phyloP scores from a whole-genome alignment of 2,113 vertebrate genomes.

The Microtus montanus region DNA sequence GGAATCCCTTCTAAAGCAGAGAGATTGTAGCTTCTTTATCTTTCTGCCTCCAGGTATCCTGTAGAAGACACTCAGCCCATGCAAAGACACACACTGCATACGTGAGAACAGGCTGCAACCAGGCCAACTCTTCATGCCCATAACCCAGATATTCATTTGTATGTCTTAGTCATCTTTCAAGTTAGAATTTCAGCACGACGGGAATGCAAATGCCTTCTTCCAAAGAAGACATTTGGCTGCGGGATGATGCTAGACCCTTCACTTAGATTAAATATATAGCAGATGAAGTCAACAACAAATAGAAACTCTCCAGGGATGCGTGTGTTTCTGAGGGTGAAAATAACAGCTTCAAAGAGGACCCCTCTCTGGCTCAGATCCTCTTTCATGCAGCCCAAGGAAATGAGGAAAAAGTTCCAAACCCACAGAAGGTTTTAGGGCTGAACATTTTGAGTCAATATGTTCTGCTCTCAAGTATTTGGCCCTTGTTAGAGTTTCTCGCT shows the following conservation, averaged over 20 bases:
- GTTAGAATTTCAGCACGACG: constrained; percentile 22
- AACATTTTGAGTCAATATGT: constrained; percentile 75
- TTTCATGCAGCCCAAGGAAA: constrained; percentile 72
- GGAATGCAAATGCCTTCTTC: background rate
- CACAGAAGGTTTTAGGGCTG: constrained; percentile 56
- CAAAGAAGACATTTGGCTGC: constrained; percentile 11
- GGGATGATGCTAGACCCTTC: constrained; percentile 10
- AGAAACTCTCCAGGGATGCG: constrained; percentile 30
- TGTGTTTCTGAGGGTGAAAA: constrained; percentile 9
- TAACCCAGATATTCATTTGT: background rate
- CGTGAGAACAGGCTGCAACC: background rate
- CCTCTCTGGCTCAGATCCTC: background rate
- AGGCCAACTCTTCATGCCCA: background rate
- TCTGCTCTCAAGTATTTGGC: constrained; percentile 55
- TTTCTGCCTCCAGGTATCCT: constrained; percentile 15
- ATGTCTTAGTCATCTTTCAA: constrained; percentile 12
- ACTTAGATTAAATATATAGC: constrained; percentile 19
- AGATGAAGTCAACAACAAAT: constrained; percentile 43
- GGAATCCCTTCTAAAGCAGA: background rate
- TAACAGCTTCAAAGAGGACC: constrained; percentile 39
- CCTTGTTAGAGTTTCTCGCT: constrained; percentile 64
- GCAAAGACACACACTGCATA: background rate
- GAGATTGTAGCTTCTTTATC: background rate
- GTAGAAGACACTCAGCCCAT: background rate
- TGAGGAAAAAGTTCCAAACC: constrained; percentile 69